These are phyloP conservation scores for Myiagra hebetior DNA, from an alignment of 2,113 vertebrate genomes.

Conservation along the genomic window DNA sequence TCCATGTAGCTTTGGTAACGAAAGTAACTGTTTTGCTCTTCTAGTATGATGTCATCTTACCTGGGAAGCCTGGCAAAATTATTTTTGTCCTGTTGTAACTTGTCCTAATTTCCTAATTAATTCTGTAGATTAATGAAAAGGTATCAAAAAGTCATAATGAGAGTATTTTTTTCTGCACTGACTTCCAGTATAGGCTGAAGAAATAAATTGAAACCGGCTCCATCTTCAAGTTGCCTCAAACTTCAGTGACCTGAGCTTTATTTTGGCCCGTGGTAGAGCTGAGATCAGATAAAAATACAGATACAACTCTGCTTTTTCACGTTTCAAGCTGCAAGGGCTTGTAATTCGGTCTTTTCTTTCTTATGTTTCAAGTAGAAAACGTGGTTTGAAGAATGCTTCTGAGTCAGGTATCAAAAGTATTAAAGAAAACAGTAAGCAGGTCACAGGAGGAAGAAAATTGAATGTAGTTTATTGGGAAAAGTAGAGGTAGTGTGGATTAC, in stretches of 20 bases:
- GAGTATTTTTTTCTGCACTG: background rate
- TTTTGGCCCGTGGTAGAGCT: background rate
- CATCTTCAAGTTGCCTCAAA: background rate
- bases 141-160: background rate
- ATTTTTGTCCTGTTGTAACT: background rate
- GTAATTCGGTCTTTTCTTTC: background rate
- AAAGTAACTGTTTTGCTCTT: background rate
- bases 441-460: background rate
- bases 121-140: background rate
- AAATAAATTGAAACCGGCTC: background rate
- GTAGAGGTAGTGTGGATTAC: background rate
- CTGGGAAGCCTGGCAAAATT: background rate
- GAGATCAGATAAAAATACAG: background rate
- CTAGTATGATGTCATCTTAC: background rate
- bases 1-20: background rate
- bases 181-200: background rate
- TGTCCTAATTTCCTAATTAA: background rate
- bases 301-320: background rate
- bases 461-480: background rate
- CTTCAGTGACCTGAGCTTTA: background rate
- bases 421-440: background rate
- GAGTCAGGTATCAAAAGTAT: background rate
- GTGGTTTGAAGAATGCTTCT: background rate
- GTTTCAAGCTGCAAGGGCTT: background rate
- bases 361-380: background rate